Percentiles rank a stretch among this genome's conserved stretches.
Evolutionary conservation across 2,113 vertebrate species (phyloP).

Genomic region (Macroglossus sobrinus): DNA sequence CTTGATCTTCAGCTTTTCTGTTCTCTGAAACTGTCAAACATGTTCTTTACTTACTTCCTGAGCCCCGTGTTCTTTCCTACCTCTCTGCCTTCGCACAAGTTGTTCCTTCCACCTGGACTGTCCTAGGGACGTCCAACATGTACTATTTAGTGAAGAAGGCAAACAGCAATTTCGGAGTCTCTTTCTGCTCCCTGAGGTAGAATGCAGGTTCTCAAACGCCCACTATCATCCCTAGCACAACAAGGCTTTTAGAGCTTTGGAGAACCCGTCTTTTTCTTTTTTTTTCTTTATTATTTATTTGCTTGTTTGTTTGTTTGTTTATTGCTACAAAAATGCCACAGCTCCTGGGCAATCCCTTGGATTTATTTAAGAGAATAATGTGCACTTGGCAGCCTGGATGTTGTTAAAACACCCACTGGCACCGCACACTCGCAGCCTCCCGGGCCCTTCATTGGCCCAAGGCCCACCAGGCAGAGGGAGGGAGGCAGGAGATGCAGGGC

Average conservation of each 20-base stretch:
- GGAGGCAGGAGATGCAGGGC: neutral
- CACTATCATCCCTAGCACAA: neutral
- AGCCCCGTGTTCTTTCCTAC: neutral
- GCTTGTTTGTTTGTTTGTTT: too few relatives aligned
- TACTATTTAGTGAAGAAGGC: neutral
- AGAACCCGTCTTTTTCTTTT: neutral
- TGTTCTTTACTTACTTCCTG: too few relatives aligned
- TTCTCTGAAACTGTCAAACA: neutral
- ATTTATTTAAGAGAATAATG: constrained; percentile 39
- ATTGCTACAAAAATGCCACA: constrained; percentile 10
- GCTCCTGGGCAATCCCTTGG: constrained; percentile 35
- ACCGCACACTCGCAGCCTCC: neutral
- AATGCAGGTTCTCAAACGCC: neutral
- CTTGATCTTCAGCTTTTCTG: neutral
- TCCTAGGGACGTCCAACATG: too few relatives aligned
- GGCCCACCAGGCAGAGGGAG: neutral
- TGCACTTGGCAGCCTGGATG: constrained; percentile 31
- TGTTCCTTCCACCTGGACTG: neutral
- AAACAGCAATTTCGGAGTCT: neutral
- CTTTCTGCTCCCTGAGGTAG: neutral
- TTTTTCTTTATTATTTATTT: neutral
- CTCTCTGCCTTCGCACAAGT: neutral
- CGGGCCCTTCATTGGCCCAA: neutral
- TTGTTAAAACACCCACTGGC: constrained; percentile 42
- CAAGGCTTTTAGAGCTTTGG: neutral